Base-by-base conservation (phyloP, 2,113 vertebrate genomes). In the Phalacrocorax carbo region DNA sequence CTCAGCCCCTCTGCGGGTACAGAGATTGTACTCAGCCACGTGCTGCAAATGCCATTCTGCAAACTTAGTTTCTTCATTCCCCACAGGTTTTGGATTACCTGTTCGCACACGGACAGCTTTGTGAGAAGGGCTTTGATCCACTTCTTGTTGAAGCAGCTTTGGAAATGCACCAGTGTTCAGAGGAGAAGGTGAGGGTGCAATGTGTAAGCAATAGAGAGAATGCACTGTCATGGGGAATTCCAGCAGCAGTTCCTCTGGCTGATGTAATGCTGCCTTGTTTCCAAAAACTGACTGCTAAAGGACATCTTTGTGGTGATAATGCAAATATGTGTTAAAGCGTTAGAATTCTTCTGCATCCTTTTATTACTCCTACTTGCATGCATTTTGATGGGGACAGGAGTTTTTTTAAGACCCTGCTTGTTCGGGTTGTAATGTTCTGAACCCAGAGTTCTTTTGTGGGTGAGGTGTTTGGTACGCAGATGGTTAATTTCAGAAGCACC, bases 111-210 rank as follows among this genome's bases (percentile, higher is more conserved):
- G 98, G 98, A 75, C 99, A 99, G 93, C 98, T 99, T 92, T 99
- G 99, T 95, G 99, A 99, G 95, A 98, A 99, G 80, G 99, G 99
- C 73, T 99, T 99, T 55, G 99, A 99, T 93, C 98, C 99, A 46
- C 97, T 98, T 69, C 98, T 99, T 32, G 99, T 99, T 95, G 99
- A 99, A 97, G 99, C 99, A 96, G 99, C 99, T 98, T 98, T 99
- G 97, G 99, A 99, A 97, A 99, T 99, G 98, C 98, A 99, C 88
- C 99, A 99, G 95, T 99, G 99, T 96, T 99, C 99, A 77, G 99
- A 99, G 93, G 99, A 99, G 96, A 99, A 99, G 99, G 99, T 99
- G 89, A 94, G 99, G 95, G 11, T 2, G 0, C 44, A 25, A 7
- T 14, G 3, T 60, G n/a, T 34, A 15, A 79, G 29, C 5, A 68